Evolutionary conservation across 2,888 invertebrate genomes (phyloP).

Genomic region (Agrochola litura): DNA sequence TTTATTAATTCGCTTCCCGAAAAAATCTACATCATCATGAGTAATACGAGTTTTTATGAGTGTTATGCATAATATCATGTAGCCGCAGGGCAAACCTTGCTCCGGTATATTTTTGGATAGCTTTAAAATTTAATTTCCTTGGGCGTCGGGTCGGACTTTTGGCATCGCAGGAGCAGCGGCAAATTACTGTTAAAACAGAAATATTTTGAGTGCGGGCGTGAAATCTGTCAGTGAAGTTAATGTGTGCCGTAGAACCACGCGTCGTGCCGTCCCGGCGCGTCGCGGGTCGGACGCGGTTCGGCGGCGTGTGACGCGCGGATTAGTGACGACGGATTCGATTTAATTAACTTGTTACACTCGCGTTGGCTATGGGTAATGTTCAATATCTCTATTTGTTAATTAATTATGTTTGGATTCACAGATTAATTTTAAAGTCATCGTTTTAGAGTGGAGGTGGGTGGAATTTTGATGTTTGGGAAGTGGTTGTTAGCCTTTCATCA

Average conservation of each 20-base stretch:
- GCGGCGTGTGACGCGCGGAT: slow-evolving; percentile 60
- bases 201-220: slow-evolving; percentile 69
- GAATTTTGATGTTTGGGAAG: not conserved
- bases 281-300: not conserved
- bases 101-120: slow-evolving; percentile 63
- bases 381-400: slow-evolving; percentile 39
- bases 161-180: slow-evolving; percentile 59
- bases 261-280: not conserved
- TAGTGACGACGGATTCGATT: slow-evolving; percentile 77
- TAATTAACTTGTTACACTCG: slow-evolving; percentile 81
- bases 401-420: slow-evolving; percentile 23
- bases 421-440: slow-evolving; percentile 15
- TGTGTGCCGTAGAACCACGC: slow-evolving; percentile 1
- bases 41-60: slow-evolving; percentile 64
- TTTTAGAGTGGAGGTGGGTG: not conserved
- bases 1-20: slow-evolving; percentile 54
- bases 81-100: slow-evolving; percentile 59
- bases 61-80: slow-evolving; percentile 60
- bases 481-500: not conserved
- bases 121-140: slow-evolving; percentile 74
- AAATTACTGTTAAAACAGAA: slow-evolving; percentile 70
- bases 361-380: slow-evolving; percentile 47
- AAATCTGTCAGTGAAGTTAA: slow-evolving; percentile 68
- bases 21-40: slow-evolving; percentile 61
- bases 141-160: slow-evolving; percentile 64